A percentile compares a stretch with the other conserved stretches of the same genome.
These are phyloP conservation scores for Oxytorus armatus DNA, from an alignment of 2,888 invertebrate genomes.

Conservation along the genomic window DNA sequence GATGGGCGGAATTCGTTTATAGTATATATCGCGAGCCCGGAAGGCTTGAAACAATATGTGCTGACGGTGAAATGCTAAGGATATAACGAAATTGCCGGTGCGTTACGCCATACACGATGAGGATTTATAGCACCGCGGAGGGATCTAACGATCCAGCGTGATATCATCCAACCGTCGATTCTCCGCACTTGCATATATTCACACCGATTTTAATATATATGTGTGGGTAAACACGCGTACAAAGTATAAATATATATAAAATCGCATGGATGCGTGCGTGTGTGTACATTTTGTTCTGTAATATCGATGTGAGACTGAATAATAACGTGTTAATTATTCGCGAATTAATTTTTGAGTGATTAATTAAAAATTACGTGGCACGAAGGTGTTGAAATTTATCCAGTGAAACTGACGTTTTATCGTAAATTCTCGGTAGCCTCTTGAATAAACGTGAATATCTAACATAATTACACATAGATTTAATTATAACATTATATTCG, in stretches of 20 bases:
- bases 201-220: constrained; percentile 19
- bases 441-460: constrained; percentile 25
- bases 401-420: constrained; percentile 33
- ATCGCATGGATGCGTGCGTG: neutral
- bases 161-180: constrained; percentile 53
- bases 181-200: constrained; percentile 26
- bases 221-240: too few relatives aligned
- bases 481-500: constrained; percentile 23
- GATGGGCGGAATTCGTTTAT: constrained; percentile 81
- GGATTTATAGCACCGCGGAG: constrained; percentile 55
- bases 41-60: constrained; percentile 71
- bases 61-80: constrained; percentile 57
- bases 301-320: constrained; percentile 17
- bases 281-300: constrained; percentile 7
- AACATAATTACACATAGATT: constrained; percentile 32
- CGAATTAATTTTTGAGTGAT: constrained; percentile 40
- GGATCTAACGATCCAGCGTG: constrained; percentile 50
- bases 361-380: constrained; percentile 41
- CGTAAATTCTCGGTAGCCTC: constrained; percentile 12
- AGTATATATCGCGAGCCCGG: constrained; percentile 67
- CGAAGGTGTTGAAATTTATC: constrained; percentile 20
- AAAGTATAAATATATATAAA: constrained; percentile 3
- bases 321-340: constrained; percentile 45
- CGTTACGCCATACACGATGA: constrained; percentile 64
- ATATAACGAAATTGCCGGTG: constrained; percentile 68